Conservation (phyloP, 2,888 invertebrate species). For the Drosophila acutilabella region DNA sequence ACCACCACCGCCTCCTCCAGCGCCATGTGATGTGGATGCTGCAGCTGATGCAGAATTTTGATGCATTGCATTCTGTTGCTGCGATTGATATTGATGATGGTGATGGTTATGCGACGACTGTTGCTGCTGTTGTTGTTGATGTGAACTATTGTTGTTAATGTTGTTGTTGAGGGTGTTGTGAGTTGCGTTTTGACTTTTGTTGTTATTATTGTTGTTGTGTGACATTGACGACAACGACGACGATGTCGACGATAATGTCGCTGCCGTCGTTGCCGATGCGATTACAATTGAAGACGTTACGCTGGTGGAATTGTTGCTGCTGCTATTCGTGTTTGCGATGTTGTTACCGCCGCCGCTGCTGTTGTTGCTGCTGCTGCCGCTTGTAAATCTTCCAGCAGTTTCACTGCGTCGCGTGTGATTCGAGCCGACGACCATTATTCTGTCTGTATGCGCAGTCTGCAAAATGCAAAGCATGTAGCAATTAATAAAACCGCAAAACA, state of each 20-base stretch:
- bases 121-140: constrained; percentile 41
- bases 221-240: constrained; percentile 65
- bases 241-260: constrained; percentile 57
- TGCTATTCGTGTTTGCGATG: constrained; percentile 40
- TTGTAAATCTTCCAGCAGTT: constrained; percentile 82
- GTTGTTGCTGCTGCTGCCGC: constrained; percentile 36
- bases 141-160: constrained; percentile 34
- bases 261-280: constrained; percentile 59
- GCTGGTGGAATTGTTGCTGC: constrained; percentile 66
- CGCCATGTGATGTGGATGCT: constrained; percentile 40
- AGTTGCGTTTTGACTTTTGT: constrained; percentile 6
- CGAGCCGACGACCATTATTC: constrained; percentile 84
- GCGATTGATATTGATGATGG: constrained; percentile 35
- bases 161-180: constrained; percentile 26
- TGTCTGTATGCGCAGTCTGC: constrained; percentile 68
- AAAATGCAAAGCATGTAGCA: neutral
- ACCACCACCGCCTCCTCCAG: constrained; percentile 4
- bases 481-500: neutral
- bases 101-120: constrained; percentile 28
- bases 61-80: constrained; percentile 10
- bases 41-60: constrained; percentile 25
- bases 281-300: constrained; percentile 71
- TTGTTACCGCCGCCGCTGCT: constrained; percentile 29
- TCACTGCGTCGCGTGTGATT: constrained; percentile 84
- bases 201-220: constrained; percentile 48